A percentile compares a stretch with the other conserved stretches of the same genome.
These are phyloP conservation scores for Argyrosomus regius DNA, from an alignment of 2,797 vertebrate genomes.

Conservation along the genomic window DNA sequence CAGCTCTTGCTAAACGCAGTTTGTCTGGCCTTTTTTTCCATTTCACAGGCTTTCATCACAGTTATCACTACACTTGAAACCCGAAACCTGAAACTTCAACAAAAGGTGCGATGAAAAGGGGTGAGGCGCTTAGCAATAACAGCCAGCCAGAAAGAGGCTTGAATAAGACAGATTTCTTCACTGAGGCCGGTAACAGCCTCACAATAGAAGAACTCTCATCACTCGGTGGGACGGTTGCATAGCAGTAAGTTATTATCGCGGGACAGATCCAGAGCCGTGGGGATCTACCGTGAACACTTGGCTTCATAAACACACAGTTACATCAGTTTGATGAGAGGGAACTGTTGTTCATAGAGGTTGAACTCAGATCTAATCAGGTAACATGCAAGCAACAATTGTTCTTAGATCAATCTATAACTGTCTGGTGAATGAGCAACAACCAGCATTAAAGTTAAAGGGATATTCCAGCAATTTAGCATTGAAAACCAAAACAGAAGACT, in stretches of 20 bases:
- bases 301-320: slow-evolving; percentile 7
- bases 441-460: too few relatives aligned
- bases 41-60: slow-evolving; percentile 16
- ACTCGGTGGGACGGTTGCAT: slow-evolving; percentile 21
- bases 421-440: too few relatives aligned
- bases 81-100: slow-evolving; percentile 49
- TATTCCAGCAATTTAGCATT: too few relatives aligned
- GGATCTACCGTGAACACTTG: background rate
- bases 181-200: background rate
- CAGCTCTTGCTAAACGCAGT: background rate
- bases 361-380: background rate
- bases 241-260: slow-evolving; percentile 18
- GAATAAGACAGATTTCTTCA: background rate
- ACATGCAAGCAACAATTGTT: background rate
- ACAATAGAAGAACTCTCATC: background rate
- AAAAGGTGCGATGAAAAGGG: slow-evolving; percentile 38
- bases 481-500: too few relatives aligned
- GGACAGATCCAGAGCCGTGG: background rate
- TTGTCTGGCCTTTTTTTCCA: background rate
- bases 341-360: background rate
- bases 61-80: slow-evolving; percentile 21
- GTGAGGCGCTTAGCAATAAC: background rate
- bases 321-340: background rate
- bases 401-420: background rate
- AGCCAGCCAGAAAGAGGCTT: slow-evolving; percentile 5